Base-by-base conservation (phyloP, 2,888 invertebrate genomes). In the Ophonus ardosiacus region DNA sequence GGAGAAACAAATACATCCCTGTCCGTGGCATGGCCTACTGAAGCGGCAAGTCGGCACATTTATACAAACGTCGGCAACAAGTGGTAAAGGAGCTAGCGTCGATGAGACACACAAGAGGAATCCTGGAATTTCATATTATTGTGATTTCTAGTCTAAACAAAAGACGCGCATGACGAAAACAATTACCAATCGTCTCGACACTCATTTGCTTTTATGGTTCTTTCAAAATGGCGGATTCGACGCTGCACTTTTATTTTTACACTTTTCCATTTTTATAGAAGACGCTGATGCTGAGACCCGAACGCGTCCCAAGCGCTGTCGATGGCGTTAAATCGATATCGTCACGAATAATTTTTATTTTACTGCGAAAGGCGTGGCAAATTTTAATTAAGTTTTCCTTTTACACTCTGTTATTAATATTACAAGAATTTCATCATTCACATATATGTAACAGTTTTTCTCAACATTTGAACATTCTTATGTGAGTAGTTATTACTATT, bases 251-350 rank as follows among this genome's bases (percentile, higher is more conserved):
- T 84, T 84, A 51, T 63, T 84, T 78, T 84, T 84, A 51, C 43
- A 65, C 17, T 84, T 78, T 83, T 83, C 76, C 76, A 74, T 80
- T 80, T 80, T 80, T 78, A 21, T 78, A 78, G 31, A 43, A 38
- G 78, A 78, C 78, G 78, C 57, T 78, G 78, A 78, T 57, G 78
- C 57, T 57, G 78, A 56, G 78, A 78, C 78, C 71, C 43, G 78
- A 78, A 78, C 57, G 56, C 78, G 56, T 78, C 78, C 56, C n/a
- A 13, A 51, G 43, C 57, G 31, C 43, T 38, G 83, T 76, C 78
- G 78, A 84, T 84, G 84, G 63, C 84, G 65, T 84, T 84, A 78
- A 84, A 84, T 84, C 84, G 84, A 84, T 84, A 84, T 63, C 61
- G 78, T 65, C 63, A 63, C 76, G 84, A 84, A 84, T 84, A 84